Base-by-base conservation (phyloP, 2,888 invertebrate species). In the Xanthorhoe spadicearia region DNA sequence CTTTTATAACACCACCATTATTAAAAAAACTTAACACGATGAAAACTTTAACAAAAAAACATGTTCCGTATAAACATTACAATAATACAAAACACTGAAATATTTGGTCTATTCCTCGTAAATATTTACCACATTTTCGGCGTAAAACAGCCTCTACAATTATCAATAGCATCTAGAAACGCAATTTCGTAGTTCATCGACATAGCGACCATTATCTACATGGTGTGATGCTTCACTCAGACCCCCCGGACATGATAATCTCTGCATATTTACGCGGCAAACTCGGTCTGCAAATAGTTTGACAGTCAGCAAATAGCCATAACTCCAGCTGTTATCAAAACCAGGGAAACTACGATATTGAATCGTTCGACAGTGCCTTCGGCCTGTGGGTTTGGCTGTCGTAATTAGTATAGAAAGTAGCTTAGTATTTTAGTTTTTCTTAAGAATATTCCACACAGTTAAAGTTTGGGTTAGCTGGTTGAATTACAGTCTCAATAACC, bases 221-320 rank as follows among this genome's bases (percentile, higher is more conserved):
- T 54, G 35, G 32, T 49, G 56, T 15, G 46, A 50, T 66, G 56
- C 69, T 64, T 23, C 23, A 23, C 2, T 52, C 23, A 68, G 71
- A 71, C 74, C 74, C 74, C 74, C 72, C 66, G 72, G 68, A 71
- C 68, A 66, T 48, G 54, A 60, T 50, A 64, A 72, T 68, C 66
- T 70, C n/a, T 49, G 67, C 55, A 71, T 69, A 60, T 69, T 58
- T 35, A 54, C 66, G 48, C 38, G n/a, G 35, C 38, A 58, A 62
- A 66, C 32, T 32, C 58, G 55, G 3, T 58, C 3, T 19, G 58
- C 50, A 69, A 69, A 67, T 52, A 60, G 51, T 57, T 56, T 63
- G 63, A 64, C 35, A 23, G n/a, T 28, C 32, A 19, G 68, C 49
- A 68, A 68, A 67, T 48, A 65, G 15, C n/a, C 18, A 17, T 62